These are phyloP conservation scores for Nerophis lumbriciformis DNA, from an alignment of 2,113 vertebrate genomes.

Conservation along the genomic window DNA sequence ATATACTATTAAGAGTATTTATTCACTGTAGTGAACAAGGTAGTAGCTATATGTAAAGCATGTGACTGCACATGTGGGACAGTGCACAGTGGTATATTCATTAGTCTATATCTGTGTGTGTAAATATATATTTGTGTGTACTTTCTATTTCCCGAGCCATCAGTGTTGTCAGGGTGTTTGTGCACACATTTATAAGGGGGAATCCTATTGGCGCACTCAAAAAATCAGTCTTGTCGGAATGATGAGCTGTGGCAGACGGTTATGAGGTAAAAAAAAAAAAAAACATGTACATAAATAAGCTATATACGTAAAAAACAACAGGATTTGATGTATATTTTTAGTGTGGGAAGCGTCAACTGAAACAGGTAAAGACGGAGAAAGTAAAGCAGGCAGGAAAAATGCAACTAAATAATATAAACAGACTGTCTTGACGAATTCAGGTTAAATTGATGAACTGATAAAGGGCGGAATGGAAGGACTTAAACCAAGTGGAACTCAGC, in stretches of 20 bases:
- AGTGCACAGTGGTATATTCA: background rate
- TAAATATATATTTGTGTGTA: background rate
- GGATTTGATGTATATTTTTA: background rate
- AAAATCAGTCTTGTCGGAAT: background rate
- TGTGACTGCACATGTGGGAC: background rate
- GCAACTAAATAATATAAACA: no score
- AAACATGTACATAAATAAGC: background rate
- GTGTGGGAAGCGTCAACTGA: background rate
- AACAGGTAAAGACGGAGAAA: background rate
- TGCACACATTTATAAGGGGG: background rate
- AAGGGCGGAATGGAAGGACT: no score
- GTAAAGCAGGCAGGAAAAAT: no score
- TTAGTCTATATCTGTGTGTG: slow-evolving; percentile 5
- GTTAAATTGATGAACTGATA: no score
- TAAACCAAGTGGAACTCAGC: no score
- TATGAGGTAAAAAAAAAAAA: background rate
- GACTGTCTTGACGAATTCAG: no score
- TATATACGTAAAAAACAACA: background rate
- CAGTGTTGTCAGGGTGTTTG: background rate
- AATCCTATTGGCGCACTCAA: background rate
- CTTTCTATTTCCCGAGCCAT: background rate
- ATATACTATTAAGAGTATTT: no score
- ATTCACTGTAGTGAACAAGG: background rate
- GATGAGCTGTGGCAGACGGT: background rate
- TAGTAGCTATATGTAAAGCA: background rate